phyloP scores from a whole-genome alignment of 2,797 vertebrate species.

The Heliangelus exortis region DNA sequence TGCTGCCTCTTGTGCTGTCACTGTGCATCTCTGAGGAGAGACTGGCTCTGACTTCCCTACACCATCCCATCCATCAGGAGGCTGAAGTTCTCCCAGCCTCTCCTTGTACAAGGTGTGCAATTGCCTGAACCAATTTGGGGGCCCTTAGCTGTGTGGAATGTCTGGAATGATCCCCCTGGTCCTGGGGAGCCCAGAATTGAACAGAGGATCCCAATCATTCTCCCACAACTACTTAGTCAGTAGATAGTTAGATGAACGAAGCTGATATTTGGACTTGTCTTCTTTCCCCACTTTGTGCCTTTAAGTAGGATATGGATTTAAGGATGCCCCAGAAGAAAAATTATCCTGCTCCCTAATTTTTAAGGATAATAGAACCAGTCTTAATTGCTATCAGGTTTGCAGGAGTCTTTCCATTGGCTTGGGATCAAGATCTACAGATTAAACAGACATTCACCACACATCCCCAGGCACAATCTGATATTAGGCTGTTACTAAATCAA shows the following conservation, averaged over 20 bases:
- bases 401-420: slow-evolving; percentile 26
- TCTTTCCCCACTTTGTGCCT: neutral
- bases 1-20: neutral
- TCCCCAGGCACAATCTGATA: slow-evolving; percentile 19
- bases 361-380: neutral
- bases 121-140: neutral
- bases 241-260: neutral
- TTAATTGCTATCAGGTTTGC: slow-evolving; percentile 23
- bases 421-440: slow-evolving; percentile 29
- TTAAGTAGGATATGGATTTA: neutral
- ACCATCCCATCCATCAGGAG: rapidly evolving
- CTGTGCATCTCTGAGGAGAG: neutral
- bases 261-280: neutral
- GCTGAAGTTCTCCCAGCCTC: neutral
- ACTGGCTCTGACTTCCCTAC: neutral
- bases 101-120: neutral
- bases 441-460: slow-evolving; percentile 3
- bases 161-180: no score
- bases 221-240: neutral
- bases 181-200: neutral
- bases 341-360: neutral
- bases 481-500: slow-evolving; percentile 38
- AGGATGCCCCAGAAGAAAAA: neutral
- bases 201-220: neutral
- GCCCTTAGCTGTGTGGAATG: neutral